phyloP scores from a whole-genome alignment of 1,140 invertebrate genomes.

The Nomia melanderi region DNA sequence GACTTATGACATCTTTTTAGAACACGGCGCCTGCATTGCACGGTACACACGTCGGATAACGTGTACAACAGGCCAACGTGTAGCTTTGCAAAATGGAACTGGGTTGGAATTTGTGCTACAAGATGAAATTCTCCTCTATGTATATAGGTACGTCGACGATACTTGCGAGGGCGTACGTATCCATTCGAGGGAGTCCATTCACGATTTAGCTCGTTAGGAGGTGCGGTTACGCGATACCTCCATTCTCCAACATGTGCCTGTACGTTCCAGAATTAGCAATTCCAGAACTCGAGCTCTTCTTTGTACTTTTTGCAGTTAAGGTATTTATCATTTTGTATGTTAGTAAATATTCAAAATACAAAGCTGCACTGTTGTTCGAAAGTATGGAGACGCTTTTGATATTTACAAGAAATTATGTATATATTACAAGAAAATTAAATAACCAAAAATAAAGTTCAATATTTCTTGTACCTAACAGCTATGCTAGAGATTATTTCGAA shows the following conservation, averaged over 20 bases:
- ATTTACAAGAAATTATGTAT: too few species aligned
- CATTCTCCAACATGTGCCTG: not conserved
- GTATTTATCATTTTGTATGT: too few species aligned
- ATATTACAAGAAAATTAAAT: too few species aligned
- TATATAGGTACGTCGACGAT: not conserved
- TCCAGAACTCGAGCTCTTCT: not conserved
- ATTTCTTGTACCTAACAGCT: too few species aligned
- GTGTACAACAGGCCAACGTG: conserved; percentile 3
- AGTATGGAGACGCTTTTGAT: too few species aligned
- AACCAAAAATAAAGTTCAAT: too few species aligned
- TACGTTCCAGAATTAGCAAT: conserved; percentile 43
- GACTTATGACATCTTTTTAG: conserved; percentile 17
- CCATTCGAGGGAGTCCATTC: conserved; percentile 28
- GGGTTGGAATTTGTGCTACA: conserved; percentile 1
- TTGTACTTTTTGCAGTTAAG: not conserved
- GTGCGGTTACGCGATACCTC: conserved; percentile 14
- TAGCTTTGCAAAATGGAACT: conserved; percentile 24
- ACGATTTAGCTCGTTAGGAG: conserved; percentile 35
- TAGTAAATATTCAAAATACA: too few species aligned
- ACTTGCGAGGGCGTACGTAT: conserved; percentile 6
- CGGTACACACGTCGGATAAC: not conserved
- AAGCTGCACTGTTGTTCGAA: too few species aligned
- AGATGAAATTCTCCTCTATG: conserved; percentile 2
- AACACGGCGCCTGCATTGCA: not conserved
- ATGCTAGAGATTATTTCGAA: too few species aligned